Conservation (phyloP, 2,888 invertebrate genomes). For the Caenorhabditis sp. region DNA sequence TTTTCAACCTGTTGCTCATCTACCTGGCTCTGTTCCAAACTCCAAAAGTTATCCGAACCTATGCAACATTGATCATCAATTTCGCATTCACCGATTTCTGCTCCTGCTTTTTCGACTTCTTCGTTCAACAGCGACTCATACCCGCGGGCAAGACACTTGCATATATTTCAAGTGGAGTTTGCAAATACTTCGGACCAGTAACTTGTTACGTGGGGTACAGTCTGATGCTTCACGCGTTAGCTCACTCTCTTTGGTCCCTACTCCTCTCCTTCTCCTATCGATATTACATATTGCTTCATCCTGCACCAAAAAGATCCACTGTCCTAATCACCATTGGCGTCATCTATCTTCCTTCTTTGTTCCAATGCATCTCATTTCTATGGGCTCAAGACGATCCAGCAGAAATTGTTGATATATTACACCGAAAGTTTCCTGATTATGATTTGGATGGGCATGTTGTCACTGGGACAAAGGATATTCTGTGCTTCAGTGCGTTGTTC, state of each 20-base stretch:
- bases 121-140: conserved; percentile 6
- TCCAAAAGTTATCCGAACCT: too few relatives aligned
- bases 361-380: conserved; percentile 11
- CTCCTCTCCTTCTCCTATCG: conserved; percentile 37
- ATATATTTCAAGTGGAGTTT: conserved; percentile 5
- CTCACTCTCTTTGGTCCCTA: conserved; percentile 36
- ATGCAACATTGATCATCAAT: not conserved
- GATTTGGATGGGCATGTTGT: conserved; percentile 4
- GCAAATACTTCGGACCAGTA: not conserved
- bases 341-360: conserved; percentile 24
- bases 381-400: conserved; percentile 7
- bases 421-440: conserved; percentile 10
- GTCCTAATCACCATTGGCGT: conserved; percentile 12
- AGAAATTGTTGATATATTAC: not conserved
- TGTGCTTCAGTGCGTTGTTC: conserved; percentile 11
- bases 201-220: conserved; percentile 21
- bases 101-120: conserved; percentile 1
- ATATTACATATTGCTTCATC: conserved; percentile 26
- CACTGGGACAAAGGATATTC: conserved; percentile 14
- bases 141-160: conserved; percentile 2
- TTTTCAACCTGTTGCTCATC: too few relatives aligned
- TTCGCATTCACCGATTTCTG: not conserved
- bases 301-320: conserved; percentile 14
- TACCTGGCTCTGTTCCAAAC: too few relatives aligned
- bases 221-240: conserved; percentile 19